Conservation (phyloP, 1,140 invertebrate genomes). For the Drosophila leontia region DNA sequence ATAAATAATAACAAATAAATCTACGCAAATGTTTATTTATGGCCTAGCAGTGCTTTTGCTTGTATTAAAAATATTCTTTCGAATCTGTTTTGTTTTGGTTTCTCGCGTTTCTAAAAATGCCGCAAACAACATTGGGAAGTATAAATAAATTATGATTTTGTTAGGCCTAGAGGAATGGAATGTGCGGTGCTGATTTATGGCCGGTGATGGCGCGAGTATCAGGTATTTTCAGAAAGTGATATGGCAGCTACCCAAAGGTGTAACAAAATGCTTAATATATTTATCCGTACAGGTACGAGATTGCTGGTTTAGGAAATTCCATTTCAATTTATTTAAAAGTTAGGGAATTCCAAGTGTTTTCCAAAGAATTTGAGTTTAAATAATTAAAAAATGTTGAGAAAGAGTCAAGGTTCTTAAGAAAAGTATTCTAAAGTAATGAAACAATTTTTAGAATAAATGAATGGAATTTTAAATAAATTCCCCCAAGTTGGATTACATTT, state of each 20-base stretch:
- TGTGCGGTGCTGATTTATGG: constrained; percentile 35
- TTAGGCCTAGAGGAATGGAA: constrained; percentile 45
- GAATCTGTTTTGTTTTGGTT: constrained; percentile 49
- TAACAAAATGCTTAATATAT: neutral
- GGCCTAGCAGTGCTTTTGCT: constrained; percentile 43
- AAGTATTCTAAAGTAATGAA: neutral
- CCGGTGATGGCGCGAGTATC: constrained; percentile 21
- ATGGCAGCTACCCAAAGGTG: neutral
- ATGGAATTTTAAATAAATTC: too few relatives aligned
- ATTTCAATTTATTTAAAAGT: neutral
- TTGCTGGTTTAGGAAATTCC: neutral
- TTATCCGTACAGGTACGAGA: neutral
- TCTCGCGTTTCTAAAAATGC: constrained; percentile 65
- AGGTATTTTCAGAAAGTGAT: constrained; percentile 27
- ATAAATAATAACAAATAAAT: constrained; percentile 56
- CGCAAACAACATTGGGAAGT: constrained; percentile 55
- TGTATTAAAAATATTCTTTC: constrained; percentile 63
- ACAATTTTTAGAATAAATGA: neutral
- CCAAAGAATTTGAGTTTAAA: neutral
- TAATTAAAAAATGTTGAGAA: neutral
- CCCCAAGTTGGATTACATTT: neutral
- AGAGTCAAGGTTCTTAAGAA: neutral
- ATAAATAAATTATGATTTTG: constrained; percentile 52
- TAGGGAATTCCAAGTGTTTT: neutral
- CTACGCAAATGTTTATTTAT: constrained; percentile 73